Evolutionary conservation across 1,140 invertebrate species (phyloP).

Genomic region (Drosophila santomea): DNA sequence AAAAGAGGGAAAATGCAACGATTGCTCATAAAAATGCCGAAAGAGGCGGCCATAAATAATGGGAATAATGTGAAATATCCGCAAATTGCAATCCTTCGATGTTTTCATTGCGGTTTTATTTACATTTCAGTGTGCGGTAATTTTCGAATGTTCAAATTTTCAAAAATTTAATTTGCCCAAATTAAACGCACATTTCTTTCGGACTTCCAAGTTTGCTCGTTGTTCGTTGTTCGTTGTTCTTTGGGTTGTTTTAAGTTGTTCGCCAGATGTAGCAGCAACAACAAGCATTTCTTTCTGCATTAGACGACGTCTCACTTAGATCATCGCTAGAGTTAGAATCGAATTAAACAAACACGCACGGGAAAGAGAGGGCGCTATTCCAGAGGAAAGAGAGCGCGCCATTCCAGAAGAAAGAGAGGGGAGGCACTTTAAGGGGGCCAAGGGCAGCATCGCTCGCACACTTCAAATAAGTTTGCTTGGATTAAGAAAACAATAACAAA

Average conservation of each 20-base stretch:
- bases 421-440: conserved; percentile 22
- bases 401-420: background rate
- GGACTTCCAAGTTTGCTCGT: no score
- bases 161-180: conserved; percentile 67
- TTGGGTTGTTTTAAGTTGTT: conserved; percentile 51
- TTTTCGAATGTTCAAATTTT: conserved; percentile 25
- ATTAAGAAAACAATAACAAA: conserved; percentile 29
- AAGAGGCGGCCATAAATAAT: conserved; percentile 28
- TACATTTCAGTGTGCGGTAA: conserved; percentile 25
- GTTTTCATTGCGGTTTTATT: conserved; percentile 29
- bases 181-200: conserved; percentile 74
- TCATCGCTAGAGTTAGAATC: conserved; percentile 81
- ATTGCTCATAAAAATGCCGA: conserved; percentile 57
- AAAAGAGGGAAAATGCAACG: conserved; percentile 12
- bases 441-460: conserved; percentile 7
- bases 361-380: background rate
- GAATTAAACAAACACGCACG: conserved; percentile 73
- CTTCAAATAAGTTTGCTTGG: conserved; percentile 30
- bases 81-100: conserved; percentile 24
- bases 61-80: conserved; percentile 49
- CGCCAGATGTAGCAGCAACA: conserved; percentile 63
- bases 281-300: conserved; percentile 55
- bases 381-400: background rate
- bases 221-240: conserved; percentile 14
- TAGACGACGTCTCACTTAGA: conserved; percentile 74